Evolutionary conservation across 2,797 vertebrate genomes (phyloP).

Genomic region (Cryptoprocta ferox): DNA sequence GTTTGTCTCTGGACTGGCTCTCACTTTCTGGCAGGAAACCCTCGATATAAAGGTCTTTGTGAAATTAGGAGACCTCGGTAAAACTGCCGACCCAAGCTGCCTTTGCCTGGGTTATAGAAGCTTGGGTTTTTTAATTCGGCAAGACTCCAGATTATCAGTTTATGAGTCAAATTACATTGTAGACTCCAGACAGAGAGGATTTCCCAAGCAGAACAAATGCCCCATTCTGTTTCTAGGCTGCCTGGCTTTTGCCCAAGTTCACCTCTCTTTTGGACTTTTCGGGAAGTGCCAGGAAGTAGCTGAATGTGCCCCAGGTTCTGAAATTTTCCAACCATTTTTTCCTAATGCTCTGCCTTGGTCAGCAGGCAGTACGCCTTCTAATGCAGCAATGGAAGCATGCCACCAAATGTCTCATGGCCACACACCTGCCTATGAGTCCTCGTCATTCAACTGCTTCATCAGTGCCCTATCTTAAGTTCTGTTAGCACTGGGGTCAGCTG

Average conservation of each 20-base stretch:
- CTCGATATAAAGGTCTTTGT: background rate
- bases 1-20: background rate
- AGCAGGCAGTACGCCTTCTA: background rate
- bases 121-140: background rate
- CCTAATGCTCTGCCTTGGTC: background rate
- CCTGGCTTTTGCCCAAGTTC: background rate
- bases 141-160: background rate
- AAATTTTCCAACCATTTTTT: background rate
- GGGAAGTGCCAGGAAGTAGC: background rate
- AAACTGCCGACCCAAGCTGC: too few relatives aligned
- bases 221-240: background rate
- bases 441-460: background rate
- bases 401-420: background rate
- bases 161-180: background rate
- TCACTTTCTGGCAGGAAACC: background rate
- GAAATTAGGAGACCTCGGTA: background rate
- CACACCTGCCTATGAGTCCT: background rate
- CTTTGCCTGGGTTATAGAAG: background rate
- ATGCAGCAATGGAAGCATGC: background rate
- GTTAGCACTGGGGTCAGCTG: background rate
- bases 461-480: too few relatives aligned
- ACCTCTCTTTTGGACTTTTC: background rate
- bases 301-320: background rate
- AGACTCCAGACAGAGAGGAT: background rate
- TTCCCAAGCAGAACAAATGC: background rate